Evolutionary conservation across 1,140 invertebrate genomes (phyloP).

Genomic region (Tyrophagus putrescentiae): DNA sequence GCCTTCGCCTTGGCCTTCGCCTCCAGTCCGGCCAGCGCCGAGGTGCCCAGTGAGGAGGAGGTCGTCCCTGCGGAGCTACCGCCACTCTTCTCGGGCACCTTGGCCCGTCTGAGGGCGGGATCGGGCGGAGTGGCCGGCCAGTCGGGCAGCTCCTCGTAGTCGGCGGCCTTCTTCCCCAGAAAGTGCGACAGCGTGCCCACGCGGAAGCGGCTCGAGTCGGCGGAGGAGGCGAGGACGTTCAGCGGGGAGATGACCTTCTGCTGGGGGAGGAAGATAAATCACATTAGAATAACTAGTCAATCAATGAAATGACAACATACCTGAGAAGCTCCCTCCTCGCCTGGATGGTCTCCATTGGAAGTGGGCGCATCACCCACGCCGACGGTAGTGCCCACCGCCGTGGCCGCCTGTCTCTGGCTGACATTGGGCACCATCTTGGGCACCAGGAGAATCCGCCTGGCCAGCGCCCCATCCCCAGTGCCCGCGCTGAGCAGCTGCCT

Average conservation of each 20-base stretch:
- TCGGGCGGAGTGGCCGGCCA: conserved; percentile 66
- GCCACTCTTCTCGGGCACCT: conserved; percentile 32
- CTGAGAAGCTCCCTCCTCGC: too few relatives aligned
- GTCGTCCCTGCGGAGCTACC: conserved; percentile 31
- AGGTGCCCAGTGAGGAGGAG: conserved; percentile 18
- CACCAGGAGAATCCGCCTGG: conserved; percentile 6
- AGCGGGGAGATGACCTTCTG: too few relatives aligned
- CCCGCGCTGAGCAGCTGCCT: conserved; percentile 55
- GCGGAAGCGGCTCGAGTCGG: conserved; percentile 49
- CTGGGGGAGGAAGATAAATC: too few relatives aligned
- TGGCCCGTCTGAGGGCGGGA: conserved; percentile 52
- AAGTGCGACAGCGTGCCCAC: conserved; percentile 90
- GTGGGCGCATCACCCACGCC: neutral
- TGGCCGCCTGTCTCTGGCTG: neutral
- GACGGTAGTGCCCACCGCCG: conserved; percentile 12
- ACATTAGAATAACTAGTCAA: too few relatives aligned
- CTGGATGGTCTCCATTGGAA: too few relatives aligned
- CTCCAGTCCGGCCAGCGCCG: conserved; percentile 25
- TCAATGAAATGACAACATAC: too few relatives aligned
- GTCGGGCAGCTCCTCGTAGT: conserved; percentile 71
- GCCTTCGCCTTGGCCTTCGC: conserved; percentile 8
- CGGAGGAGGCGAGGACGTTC: neutral
- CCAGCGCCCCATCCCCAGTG: conserved; percentile 9
- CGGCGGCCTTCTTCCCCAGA: conserved; percentile 62
- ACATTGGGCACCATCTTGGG: conserved; percentile 10